Percentiles rank a stretch among this genome's conserved stretches.
Conservation (phyloP, 2,797 vertebrate species). For the Enteromius afrohamiltoni region DNA sequence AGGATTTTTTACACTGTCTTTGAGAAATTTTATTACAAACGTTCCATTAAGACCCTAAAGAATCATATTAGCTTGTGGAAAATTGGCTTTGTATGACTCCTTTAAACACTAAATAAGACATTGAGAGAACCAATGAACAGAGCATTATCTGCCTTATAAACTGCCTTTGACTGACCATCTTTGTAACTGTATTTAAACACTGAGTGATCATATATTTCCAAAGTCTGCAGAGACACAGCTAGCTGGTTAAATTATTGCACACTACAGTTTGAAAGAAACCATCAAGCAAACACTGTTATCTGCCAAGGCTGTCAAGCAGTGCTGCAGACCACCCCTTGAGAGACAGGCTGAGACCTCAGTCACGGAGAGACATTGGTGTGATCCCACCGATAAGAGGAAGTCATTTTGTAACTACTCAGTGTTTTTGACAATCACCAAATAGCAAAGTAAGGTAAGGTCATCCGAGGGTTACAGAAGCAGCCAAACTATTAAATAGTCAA, state of each 20-base stretch:
- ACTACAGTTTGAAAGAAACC: slow-evolving; percentile 46
- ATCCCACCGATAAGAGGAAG: slow-evolving; percentile 74
- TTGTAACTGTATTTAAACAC: slow-evolving; percentile 33
- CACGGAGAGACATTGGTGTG: slow-evolving; percentile 65
- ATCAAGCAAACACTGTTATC: slow-evolving; percentile 54
- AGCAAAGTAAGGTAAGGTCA: slow-evolving; percentile 62
- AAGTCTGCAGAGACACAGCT: slow-evolving; percentile 38
- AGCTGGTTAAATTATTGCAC: slow-evolving; percentile 44
- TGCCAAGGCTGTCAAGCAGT: slow-evolving; percentile 36
- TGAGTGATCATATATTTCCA: slow-evolving; percentile 23
- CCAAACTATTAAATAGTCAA: slow-evolving; percentile 20
- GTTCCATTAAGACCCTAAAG: no score
- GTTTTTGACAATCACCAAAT: slow-evolving; percentile 65
- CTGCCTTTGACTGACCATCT: slow-evolving; percentile 23
- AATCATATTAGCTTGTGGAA: no score
- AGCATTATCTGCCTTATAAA: not conserved
- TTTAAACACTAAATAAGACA: slow-evolving; percentile 11
- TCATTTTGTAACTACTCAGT: slow-evolving; percentile 75
- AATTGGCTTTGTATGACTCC: no score
- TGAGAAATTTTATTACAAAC: no score
- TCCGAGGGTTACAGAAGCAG: slow-evolving; percentile 59
- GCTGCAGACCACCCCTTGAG: slow-evolving; percentile 22
- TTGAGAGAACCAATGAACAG: not conserved
- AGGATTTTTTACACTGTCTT: no score
- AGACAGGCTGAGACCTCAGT: slow-evolving; percentile 59